These are phyloP conservation scores for Lydus trimaculatus DNA, from an alignment of 2,888 invertebrate species.

Conservation along the genomic window DNA sequence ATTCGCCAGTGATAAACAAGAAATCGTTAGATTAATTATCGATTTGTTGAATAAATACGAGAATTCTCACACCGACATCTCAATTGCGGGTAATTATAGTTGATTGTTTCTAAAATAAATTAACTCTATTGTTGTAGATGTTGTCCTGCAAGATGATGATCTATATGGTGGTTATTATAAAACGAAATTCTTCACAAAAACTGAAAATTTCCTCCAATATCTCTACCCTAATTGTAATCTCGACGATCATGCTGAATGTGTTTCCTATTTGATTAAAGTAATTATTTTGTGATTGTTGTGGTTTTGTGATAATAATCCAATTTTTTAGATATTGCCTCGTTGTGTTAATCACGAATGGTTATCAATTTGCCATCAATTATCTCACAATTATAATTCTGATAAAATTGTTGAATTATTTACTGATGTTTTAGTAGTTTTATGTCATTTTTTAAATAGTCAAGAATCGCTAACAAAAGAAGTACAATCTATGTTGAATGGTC, in stretches of 20 bases:
- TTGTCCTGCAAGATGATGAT: slow-evolving; percentile 24
- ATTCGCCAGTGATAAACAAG: slow-evolving; percentile 44
- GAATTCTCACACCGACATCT: background rate
- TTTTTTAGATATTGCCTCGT: slow-evolving; percentile 47
- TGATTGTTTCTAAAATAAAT: background rate
- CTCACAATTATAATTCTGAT: slow-evolving; percentile 33
- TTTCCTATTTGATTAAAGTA: slow-evolving; percentile 44
- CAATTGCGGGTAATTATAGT: background rate
- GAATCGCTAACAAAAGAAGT: slow-evolving; percentile 32
- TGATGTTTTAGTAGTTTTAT: slow-evolving; percentile 50
- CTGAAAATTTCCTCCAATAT: slow-evolving; percentile 26
- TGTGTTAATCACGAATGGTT: slow-evolving; percentile 53
- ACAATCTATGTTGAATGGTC: slow-evolving; percentile 34
- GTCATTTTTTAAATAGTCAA: slow-evolving; percentile 48
- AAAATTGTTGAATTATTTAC: slow-evolving; percentile 46
- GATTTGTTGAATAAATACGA: slow-evolving; percentile 30
- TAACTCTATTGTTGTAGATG: slow-evolving; percentile 27
- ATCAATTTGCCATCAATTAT: slow-evolving; percentile 43
- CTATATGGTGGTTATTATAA: slow-evolving; percentile 32
- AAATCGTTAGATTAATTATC: slow-evolving; percentile 40
- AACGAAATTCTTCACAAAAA: slow-evolving; percentile 3
- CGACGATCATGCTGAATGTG: slow-evolving; percentile 39
- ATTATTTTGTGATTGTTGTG: slow-evolving; percentile 2
- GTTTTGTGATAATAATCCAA: background rate
- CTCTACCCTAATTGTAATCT: slow-evolving; percentile 36